phyloP scores from a whole-genome alignment of 2,113 vertebrate species.

The Macaca nemestrina region DNA sequence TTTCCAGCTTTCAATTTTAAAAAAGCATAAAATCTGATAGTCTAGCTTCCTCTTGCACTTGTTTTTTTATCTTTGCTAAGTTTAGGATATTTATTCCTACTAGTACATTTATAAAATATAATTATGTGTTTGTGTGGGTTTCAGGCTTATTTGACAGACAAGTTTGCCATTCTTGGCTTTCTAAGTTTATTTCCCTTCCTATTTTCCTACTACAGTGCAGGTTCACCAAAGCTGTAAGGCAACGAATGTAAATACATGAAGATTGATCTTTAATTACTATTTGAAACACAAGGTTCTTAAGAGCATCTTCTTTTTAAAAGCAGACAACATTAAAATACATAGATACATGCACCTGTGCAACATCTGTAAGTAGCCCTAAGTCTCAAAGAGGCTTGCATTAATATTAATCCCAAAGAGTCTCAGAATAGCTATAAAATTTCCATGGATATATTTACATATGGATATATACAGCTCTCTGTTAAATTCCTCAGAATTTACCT shows the following conservation, averaged over 20 bases:
- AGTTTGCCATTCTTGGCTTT: background rate
- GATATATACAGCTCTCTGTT: background rate
- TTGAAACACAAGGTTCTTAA: background rate
- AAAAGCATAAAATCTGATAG: background rate
- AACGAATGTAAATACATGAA: background rate
- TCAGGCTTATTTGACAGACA: background rate
- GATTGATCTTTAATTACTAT: background rate
- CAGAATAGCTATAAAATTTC: background rate
- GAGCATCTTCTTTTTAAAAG: background rate
- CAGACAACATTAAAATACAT: background rate
- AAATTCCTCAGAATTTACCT: background rate
- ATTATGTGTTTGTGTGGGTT: background rate
- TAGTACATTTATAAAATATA: background rate
- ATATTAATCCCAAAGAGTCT: background rate
- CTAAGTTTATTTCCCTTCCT: background rate
- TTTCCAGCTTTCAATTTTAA: background rate
- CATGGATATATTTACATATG: background rate
- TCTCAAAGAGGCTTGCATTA: background rate
- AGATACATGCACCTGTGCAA: background rate
- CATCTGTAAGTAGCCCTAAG: background rate
- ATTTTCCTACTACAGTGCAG: background rate
- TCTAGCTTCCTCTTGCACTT: background rate
- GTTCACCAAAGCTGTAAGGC: background rate
- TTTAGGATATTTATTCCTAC: background rate
- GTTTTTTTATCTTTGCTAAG: background rate